Conservation (phyloP, 2,797 vertebrate species). For the Tapera naevia region DNA sequence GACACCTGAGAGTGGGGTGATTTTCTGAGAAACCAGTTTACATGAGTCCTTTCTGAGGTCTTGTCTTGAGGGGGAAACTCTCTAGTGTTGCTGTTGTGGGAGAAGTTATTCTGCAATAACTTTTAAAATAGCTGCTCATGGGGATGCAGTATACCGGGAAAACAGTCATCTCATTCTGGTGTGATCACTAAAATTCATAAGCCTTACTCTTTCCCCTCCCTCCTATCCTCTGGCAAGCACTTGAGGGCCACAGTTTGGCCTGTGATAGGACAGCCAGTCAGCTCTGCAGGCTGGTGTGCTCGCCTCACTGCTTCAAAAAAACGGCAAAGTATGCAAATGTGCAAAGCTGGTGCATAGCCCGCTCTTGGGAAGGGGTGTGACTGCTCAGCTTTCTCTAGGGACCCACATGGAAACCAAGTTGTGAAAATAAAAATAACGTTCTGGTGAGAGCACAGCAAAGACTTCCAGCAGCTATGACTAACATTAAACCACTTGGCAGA, state of each 20-base stretch:
- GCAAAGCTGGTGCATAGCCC: rapidly evolving
- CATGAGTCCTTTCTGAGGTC: background rate
- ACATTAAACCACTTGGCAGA: background rate
- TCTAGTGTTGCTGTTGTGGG: background rate
- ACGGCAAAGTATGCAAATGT: rapidly evolving
- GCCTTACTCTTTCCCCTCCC: background rate
- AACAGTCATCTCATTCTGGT: background rate
- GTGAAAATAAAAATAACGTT: constrained; percentile 7
- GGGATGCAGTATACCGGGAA: background rate
- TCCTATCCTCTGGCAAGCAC: background rate
- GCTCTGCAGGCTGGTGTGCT: background rate
- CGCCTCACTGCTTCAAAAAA: background rate
- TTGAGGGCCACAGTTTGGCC: rapidly evolving
- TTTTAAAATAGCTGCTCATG: background rate
- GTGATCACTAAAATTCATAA: background rate
- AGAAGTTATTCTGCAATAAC: constrained; percentile 10
- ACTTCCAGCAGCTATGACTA: background rate
- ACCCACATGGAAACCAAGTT: background rate
- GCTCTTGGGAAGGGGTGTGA: background rate
- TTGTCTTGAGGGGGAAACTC: background rate
- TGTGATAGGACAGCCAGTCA: rapidly evolving
- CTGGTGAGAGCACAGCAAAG: background rate
- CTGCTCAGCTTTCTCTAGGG: background rate
- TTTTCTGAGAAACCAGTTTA: background rate
- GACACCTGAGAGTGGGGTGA: background rate